Evolutionary conservation across 1,140 invertebrate species (phyloP), one percentile per base, ranked within the genome.

Genomic region (Plutomurus gul): DNA sequence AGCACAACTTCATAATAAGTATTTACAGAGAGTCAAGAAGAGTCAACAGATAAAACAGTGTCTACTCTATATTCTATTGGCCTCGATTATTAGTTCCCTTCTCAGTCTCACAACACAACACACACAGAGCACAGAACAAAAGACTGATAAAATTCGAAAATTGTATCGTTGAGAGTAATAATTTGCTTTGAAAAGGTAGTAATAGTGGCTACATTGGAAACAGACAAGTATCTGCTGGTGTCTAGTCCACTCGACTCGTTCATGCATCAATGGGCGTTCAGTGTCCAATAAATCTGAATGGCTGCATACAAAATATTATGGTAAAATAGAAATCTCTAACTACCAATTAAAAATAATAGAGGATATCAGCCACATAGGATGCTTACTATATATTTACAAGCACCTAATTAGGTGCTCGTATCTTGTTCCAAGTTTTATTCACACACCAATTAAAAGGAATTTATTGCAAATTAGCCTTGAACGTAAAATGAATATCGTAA

Each of bases 381-480:
- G 36, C 56, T 65, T 65, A 51, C 47, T 18, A 51, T 51, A 22
- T 22, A 65, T 65, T 25, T 33, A 65, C 56, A 65, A 65, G 56
- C 27, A 65, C 27, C 56, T 65, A 65, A 65, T 65, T 65, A 65
- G 56, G n/a, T 33, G 27, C 13, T 33, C 36, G 56, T 65, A 65
- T 65, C 56, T 65, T 65, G 56, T 65, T 65, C 56, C 36, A 30
- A 30, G n/a, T 27, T 65, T 65, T 65, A 65, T 65, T 65, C 56
- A 65, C 56, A 65, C 56, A 65, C 56, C 56, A 65, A 65, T 65
- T 65, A 65, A 65, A 65, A 65, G 27, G 56, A 65, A 65, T 65
- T 65, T 65, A 65, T 65, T 65, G 56, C 56, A 65, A 65, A 65
- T 65, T 65, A 65, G 56, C 56, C 56, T 65, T 65, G 56, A 65